Evolutionary conservation across 2,113 vertebrate genomes (phyloP).

Genomic region (Mystacornis crossleyi): DNA sequence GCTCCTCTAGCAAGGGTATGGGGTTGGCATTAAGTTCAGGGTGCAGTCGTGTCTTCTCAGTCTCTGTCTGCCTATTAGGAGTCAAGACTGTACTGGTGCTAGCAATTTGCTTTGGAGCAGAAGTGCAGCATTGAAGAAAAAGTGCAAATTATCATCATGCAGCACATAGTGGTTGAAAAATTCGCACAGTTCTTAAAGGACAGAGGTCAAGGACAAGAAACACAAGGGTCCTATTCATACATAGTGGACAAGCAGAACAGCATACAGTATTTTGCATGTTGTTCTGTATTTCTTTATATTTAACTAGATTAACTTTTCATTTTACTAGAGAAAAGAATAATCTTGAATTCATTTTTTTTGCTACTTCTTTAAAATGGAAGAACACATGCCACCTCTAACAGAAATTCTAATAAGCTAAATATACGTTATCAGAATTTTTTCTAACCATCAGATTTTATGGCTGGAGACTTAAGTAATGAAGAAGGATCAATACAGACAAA

Average conservation of each 20-base stretch:
- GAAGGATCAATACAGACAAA: neutral
- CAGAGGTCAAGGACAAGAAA: neutral
- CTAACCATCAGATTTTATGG: neutral
- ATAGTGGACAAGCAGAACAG: neutral
- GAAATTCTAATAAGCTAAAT: neutral
- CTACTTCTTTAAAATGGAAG: neutral
- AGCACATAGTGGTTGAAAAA: neutral
- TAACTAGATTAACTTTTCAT: neutral
- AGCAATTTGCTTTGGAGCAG: neutral
- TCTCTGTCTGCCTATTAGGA: neutral
- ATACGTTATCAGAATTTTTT: neutral
- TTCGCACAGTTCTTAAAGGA: neutral
- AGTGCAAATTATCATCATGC: neutral
- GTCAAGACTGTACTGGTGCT: neutral
- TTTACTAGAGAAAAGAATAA: neutral
- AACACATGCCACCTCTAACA: neutral
- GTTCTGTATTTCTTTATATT: neutral
- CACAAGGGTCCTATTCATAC: neutral
- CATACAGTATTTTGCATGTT: neutral
- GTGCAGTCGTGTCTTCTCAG: neutral
- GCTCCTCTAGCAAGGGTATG: neutral
- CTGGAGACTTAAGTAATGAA: constrained; percentile 30
- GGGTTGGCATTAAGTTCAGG: neutral
- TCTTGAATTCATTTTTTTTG: neutral
- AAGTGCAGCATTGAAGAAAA: neutral